phyloP scores from a whole-genome alignment of 2,888 invertebrate genomes.

The Cheilosia impressa region DNA sequence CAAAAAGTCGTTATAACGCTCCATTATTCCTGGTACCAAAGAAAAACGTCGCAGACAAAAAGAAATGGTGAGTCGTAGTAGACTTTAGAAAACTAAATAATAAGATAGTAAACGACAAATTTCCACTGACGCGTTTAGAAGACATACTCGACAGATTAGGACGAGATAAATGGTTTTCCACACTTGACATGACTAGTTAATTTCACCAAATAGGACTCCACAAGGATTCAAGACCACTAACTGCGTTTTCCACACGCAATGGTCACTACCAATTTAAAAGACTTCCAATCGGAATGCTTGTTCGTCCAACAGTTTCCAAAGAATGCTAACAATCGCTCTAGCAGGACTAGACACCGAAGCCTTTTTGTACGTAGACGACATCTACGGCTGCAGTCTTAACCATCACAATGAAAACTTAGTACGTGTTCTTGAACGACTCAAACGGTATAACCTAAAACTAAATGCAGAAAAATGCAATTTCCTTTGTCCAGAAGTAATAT shows the following conservation, averaged over 20 bases:
- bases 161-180: constrained; percentile 63
- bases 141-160: constrained; percentile 56
- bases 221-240: constrained; percentile 55
- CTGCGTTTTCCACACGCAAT: constrained; percentile 58
- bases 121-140: constrained; percentile 53
- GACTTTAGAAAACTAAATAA: constrained; percentile 47
- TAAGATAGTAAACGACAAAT: constrained; percentile 56
- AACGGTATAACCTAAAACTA: constrained; percentile 57
- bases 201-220: constrained; percentile 61
- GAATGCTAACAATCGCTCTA: constrained; percentile 71
- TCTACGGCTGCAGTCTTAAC: constrained; percentile 61
- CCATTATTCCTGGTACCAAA: constrained; percentile 13
- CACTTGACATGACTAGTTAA: constrained; percentile 59
- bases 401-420: constrained; percentile 67
- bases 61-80: constrained; percentile 41
- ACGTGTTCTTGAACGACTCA: constrained; percentile 45
- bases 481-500: constrained; percentile 68
- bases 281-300: constrained; percentile 69
- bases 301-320: constrained; percentile 68
- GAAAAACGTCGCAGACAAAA: constrained; percentile 25
- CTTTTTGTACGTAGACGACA: too few relatives aligned
- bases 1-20: constrained; percentile 16
- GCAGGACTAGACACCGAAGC: constrained; percentile 47
- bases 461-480: constrained; percentile 62
- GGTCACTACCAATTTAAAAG: constrained; percentile 70